phyloP scores from a whole-genome alignment of 1,140 invertebrate species.

The Choristoneura fumiferana region DNA sequence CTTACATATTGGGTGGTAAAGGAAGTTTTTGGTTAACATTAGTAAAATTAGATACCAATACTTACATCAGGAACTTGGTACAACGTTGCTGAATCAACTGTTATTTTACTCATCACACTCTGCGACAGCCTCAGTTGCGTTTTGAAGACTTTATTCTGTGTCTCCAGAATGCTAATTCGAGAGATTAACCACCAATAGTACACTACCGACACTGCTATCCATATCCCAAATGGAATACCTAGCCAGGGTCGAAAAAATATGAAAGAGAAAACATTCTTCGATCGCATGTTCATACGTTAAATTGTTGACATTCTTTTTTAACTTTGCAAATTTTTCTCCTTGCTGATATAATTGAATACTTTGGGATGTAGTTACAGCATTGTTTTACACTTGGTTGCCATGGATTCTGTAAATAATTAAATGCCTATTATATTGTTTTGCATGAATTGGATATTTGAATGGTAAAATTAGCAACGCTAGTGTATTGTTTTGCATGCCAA shows the following conservation, averaged over 20 bases:
- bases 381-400: too few relatives aligned
- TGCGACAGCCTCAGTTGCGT: conserved; percentile 57
- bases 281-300: conserved; percentile 49
- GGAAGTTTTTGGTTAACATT: too few relatives aligned
- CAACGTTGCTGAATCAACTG: conserved; percentile 41
- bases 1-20: too few relatives aligned
- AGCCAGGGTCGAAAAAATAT: conserved; percentile 73
- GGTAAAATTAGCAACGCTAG: too few relatives aligned
- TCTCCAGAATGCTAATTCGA: conserved; percentile 61
- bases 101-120: conserved; percentile 49
- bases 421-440: too few relatives aligned
- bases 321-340: too few relatives aligned
- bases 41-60: too few relatives aligned
- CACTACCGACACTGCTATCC: conserved; percentile 60
- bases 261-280: conserved; percentile 67
- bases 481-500: too few relatives aligned
- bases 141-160: conserved; percentile 71
- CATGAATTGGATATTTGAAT: too few relatives aligned
- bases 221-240: conserved; percentile 62
- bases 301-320: background rate
- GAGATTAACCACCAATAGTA: conserved; percentile 72
- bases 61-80: conserved; percentile 60
- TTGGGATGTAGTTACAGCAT: too few relatives aligned
- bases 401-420: too few relatives aligned
- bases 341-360: too few relatives aligned